Evolutionary conservation across 2,113 vertebrate species (phyloP).

Genomic region (Calidris pugnax): DNA sequence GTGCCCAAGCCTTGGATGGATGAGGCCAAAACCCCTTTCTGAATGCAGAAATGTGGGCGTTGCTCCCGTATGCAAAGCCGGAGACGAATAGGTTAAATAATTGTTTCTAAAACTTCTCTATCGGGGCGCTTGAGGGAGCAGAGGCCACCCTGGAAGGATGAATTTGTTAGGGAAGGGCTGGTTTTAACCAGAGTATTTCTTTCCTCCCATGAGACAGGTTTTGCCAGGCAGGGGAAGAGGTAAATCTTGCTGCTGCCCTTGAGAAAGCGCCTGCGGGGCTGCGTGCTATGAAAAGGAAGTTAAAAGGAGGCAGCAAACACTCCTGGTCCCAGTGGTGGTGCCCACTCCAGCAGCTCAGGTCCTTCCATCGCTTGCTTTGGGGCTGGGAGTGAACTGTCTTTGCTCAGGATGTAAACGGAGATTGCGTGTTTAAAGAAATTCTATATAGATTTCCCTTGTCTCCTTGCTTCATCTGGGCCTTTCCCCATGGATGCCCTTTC

Average conservation of each 20-base stretch:
- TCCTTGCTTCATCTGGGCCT: background rate
- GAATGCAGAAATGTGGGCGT: background rate
- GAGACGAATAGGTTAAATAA: background rate
- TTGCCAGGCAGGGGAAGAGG: background rate
- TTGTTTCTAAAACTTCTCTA: background rate
- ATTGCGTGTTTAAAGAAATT: background rate
- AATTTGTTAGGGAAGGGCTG: background rate
- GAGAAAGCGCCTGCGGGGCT: background rate
- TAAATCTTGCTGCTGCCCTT: background rate
- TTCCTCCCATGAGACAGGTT: background rate
- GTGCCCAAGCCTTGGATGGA: background rate
- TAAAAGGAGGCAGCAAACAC: background rate
- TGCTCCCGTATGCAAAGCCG: background rate
- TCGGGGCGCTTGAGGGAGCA: background rate
- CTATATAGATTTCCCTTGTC: background rate
- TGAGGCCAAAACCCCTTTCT: background rate
- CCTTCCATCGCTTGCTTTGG: accelerated
- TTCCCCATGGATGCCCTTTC: background rate
- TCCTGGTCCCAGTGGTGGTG: background rate
- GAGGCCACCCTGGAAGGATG: background rate
- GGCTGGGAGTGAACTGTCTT: background rate
- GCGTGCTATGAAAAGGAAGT: background rate
- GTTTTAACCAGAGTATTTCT: background rate
- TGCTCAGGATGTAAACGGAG: background rate
- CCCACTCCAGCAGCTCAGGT: accelerated